Percentiles rank a stretch among this genome's conserved stretches.
phyloP scores from a whole-genome alignment of 2,888 invertebrate species.

The Macaria notata region DNA sequence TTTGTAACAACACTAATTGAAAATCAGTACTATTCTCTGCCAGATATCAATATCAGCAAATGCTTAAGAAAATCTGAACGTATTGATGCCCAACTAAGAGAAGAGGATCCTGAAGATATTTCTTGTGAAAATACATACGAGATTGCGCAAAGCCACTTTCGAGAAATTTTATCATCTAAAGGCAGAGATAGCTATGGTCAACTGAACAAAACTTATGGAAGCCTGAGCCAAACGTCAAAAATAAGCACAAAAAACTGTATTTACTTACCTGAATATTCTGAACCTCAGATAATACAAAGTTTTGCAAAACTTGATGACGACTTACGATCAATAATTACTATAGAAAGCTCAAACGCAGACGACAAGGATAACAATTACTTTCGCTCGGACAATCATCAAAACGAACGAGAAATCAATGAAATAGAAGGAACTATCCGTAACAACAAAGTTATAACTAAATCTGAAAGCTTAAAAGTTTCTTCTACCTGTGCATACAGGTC shows the following conservation, averaged over 20 bases:
- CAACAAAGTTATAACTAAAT: conserved; percentile 73
- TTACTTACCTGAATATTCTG: conserved; percentile 58
- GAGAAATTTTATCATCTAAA: conserved; percentile 64
- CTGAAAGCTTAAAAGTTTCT: conserved; percentile 66
- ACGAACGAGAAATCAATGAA: conserved; percentile 78
- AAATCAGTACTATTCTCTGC: conserved; percentile 87
- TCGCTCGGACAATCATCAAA: conserved; percentile 68
- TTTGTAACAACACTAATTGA: conserved; percentile 80
- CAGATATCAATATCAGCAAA: conserved; percentile 87
- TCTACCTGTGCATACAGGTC: conserved; percentile 53
- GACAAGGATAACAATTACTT: conserved; percentile 62
- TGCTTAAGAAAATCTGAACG: conserved; percentile 87
- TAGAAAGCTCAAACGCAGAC: conserved; percentile 70
- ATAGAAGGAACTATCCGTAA: conserved; percentile 77
- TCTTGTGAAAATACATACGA: conserved; percentile 72
- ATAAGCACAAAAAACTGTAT: conserved; percentile 47
- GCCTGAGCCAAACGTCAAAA: conserved; percentile 42
- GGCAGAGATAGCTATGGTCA: conserved; percentile 67
- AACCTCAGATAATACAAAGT: conserved; percentile 61
- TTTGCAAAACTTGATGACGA: conserved; percentile 74
- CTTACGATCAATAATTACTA: conserved; percentile 72
- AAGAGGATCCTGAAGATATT: conserved; percentile 72
- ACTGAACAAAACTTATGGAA: conserved; percentile 59
- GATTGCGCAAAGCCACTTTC: conserved; percentile 70
- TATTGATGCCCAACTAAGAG: conserved; percentile 86